Conservation (phyloP, 2,888 invertebrate genomes). For the Megamerina dolium region DNA sequence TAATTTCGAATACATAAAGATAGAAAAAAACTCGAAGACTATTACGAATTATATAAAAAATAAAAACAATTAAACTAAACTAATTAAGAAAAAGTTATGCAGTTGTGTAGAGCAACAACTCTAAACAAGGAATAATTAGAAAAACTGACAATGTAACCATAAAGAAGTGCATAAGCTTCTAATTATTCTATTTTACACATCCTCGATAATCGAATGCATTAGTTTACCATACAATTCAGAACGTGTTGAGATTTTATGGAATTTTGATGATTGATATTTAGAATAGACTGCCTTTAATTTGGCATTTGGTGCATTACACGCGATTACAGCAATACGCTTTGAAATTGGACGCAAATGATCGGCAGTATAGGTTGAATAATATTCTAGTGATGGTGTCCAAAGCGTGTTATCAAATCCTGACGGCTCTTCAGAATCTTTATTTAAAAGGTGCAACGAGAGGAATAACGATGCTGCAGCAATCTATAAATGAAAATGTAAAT, state of each 20-base stretch:
- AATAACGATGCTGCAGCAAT: conserved; percentile 45
- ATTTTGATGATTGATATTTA: conserved; percentile 59
- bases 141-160: no score
- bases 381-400: conserved; percentile 70
- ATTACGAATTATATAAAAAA: no score
- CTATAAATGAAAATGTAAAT: conserved; percentile 22
- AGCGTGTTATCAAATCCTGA: conserved; percentile 44
- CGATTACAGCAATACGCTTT: conserved; percentile 61
- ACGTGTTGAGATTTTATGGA: conserved; percentile 60
- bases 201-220: conserved; percentile 40
- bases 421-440: conserved; percentile 30
- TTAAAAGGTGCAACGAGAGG: conserved; percentile 41
- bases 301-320: conserved; percentile 62
- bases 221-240: conserved; percentile 53
- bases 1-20: no score
- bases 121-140: no score
- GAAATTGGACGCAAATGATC: conserved; percentile 64
- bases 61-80: no score
- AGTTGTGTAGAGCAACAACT: no score
- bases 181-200: no score
- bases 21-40: no score
- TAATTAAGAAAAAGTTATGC: no score
- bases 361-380: conserved; percentile 71
- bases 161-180: no score
- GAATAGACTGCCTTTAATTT: conserved; percentile 65